A percentile compares a stretch with the other conserved stretches of the same genome.
These are phyloP conservation scores for Cladopsammia gracilis DNA, from an alignment of 64 coral and sea anemone genomes.

Conservation along the genomic window DNA sequence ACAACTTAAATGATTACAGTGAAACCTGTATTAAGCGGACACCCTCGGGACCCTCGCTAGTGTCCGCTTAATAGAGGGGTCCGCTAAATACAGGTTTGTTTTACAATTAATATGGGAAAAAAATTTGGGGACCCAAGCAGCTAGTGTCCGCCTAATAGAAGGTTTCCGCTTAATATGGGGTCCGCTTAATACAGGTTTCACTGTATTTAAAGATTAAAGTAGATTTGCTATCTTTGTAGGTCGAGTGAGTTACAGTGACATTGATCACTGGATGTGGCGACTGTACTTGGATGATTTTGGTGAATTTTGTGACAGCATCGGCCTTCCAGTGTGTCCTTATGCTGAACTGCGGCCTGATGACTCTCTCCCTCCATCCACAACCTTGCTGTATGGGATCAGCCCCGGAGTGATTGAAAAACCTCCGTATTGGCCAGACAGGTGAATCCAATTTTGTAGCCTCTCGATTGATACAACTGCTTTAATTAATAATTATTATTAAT, in stretches of 20 bases:
- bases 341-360: conserved; percentile 75
- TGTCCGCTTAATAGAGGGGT: too few species aligned
- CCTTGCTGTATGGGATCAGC: conserved; percentile 85
- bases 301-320: conserved; percentile 85
- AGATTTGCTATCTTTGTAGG: conserved; percentile 27
- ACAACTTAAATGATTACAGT: not conserved
- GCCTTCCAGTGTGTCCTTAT: conserved; percentile 87
- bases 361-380: conserved; percentile 56
- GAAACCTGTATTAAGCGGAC: too few species aligned
- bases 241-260: conserved; percentile 79
- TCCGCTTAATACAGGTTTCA: too few species aligned
- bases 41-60: too few species aligned
- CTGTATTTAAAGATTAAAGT: not conserved
- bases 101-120: too few species aligned
- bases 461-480: too few species aligned
- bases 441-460: not conserved
- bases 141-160: too few species aligned
- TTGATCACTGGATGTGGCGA: conserved; percentile 97
- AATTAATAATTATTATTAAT: too few species aligned
- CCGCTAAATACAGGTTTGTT: too few species aligned
- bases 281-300: conserved; percentile 93
- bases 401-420: conserved; percentile 83
- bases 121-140: too few species aligned
- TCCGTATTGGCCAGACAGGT: conserved; percentile 85
- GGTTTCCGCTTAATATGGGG: too few species aligned